Evolutionary conservation across 2,888 invertebrate species (phyloP).

Genomic region (Chrysopilus asiliformis): DNA sequence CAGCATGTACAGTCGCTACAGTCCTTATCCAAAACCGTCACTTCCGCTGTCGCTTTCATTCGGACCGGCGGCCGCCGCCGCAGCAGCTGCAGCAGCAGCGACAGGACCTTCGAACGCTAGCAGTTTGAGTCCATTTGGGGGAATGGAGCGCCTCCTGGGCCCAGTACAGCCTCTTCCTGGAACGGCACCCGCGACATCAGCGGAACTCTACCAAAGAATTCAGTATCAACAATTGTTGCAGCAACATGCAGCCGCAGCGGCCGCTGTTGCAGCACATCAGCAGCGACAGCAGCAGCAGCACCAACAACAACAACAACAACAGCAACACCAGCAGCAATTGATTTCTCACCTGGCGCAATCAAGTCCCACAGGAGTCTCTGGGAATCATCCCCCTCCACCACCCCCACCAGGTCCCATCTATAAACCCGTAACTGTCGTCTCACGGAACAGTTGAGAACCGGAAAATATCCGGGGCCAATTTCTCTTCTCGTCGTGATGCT

Average conservation of each 20-base stretch:
- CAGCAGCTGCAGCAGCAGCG: slow-evolving; percentile 13
- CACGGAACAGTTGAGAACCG: slow-evolving; percentile 41
- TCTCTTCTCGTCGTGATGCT: too few species aligned
- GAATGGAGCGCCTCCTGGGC: slow-evolving; percentile 28
- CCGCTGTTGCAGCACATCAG: slow-evolving; percentile 35
- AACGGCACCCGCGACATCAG: slow-evolving; percentile 34
- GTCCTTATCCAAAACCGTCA: slow-evolving; percentile 43
- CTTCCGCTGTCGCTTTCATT: slow-evolving; percentile 39
- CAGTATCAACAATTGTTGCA: slow-evolving; percentile 37
- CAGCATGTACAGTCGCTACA: slow-evolving; percentile 55
- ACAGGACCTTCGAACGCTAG: slow-evolving; percentile 16
- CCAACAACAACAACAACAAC: slow-evolving; percentile 26
- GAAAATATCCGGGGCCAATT: too few species aligned
- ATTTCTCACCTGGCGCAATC: slow-evolving; percentile 28
- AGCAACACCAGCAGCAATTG: slow-evolving; percentile 22
- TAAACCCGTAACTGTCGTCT: slow-evolving; percentile 42
- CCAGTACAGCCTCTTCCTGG: slow-evolving; percentile 26
- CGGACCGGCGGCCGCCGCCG: slow-evolving; percentile 15
- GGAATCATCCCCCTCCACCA: slow-evolving; percentile 13
- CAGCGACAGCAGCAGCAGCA: slow-evolving; percentile 32
- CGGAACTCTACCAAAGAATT: slow-evolving; percentile 38
- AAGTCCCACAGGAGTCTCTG: slow-evolving; percentile 22
- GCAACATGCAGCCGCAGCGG: slow-evolving; percentile 34
- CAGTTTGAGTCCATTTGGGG: slow-evolving; percentile 9
- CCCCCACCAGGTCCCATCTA: slow-evolving; percentile 31